These are phyloP conservation scores for Lycopodina hypogea DNA, from an alignment of 37 sponge, comb jelly and placozoan genomes.

Conservation along the genomic window DNA sequence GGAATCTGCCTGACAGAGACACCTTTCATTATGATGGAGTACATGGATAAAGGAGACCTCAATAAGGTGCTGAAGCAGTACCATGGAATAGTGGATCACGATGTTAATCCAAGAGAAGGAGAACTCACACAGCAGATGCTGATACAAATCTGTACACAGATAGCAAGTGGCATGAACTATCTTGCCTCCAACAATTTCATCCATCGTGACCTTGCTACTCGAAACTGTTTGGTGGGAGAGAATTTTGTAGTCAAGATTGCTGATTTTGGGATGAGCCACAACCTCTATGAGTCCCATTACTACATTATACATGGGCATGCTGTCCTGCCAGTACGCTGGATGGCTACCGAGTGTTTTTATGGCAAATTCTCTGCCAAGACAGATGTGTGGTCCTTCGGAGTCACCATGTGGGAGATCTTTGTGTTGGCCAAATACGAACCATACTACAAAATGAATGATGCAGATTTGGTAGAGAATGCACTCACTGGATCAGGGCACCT, in stretches of 20 bases:
- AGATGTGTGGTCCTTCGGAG: conserved; percentile 79
- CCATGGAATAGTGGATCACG: not conserved
- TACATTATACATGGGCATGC: conserved; percentile 46
- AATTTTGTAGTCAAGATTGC: conserved; percentile 54
- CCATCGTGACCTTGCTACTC: conserved; percentile 64
- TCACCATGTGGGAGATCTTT: conserved; percentile 77
- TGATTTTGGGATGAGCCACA: conserved; percentile 75
- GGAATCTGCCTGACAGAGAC: conserved; percentile 49
- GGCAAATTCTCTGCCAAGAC: conserved; percentile 71
- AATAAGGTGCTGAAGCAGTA: conserved; percentile 49
- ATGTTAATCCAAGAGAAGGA: not conserved
- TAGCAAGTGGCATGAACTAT: conserved; percentile 76
- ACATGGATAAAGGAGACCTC: conserved; percentile 73
- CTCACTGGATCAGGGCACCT: not conserved
- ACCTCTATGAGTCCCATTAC: conserved; percentile 63
- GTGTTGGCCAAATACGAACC: conserved; percentile 47
- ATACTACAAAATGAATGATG: conserved; percentile 46
- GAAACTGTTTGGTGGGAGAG: conserved; percentile 79
- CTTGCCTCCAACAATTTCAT: conserved; percentile 63
- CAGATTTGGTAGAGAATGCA: conserved; percentile 59
- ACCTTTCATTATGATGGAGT: conserved; percentile 69
- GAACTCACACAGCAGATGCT: conserved; percentile 31
- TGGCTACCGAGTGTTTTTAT: conserved; percentile 76
- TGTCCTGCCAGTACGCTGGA: conserved; percentile 67
- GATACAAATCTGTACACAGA: conserved; percentile 52